Percentiles rank a stretch among this genome's conserved stretches.
Evolutionary conservation across 2,113 vertebrate genomes (phyloP).

Genomic region (Dasypus novemcinctus): DNA sequence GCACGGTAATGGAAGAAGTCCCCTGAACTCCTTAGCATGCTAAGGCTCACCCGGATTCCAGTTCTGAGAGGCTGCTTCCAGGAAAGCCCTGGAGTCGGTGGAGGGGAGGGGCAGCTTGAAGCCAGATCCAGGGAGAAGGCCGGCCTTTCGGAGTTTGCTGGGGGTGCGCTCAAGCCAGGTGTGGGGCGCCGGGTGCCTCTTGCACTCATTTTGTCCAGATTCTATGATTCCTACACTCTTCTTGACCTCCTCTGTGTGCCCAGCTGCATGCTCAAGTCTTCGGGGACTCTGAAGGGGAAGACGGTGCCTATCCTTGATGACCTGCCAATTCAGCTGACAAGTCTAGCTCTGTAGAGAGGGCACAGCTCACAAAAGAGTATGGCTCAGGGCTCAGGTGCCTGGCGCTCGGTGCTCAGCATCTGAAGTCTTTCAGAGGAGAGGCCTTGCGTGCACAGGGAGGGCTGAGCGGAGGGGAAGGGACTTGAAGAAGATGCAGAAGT

Average conservation of each 20-base stretch:
- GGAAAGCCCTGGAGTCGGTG: not conserved
- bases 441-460: not conserved
- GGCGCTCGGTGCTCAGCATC: not conserved
- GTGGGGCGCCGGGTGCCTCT: not conserved
- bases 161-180: not conserved
- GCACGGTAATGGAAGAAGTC: not conserved
- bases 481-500: not conserved
- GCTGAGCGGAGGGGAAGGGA: not conserved
- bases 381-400: no score
- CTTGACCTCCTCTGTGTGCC: not conserved
- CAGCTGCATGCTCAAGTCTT: not conserved
- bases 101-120: not conserved
- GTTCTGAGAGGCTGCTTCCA: not conserved
- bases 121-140: not conserved
- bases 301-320: not conserved
- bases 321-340: not conserved
- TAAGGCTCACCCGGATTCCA: not conserved
- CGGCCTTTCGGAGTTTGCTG: not conserved
- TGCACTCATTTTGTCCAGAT: not conserved
- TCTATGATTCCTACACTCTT: not conserved
- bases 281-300: not conserved
- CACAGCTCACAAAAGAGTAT: not conserved
- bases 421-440: not conserved
- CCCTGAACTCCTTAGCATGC: not conserved
- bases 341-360: not conserved